Evolutionary conservation across 2,888 invertebrate species (phyloP).

Genomic region (Volucella inanis): DNA sequence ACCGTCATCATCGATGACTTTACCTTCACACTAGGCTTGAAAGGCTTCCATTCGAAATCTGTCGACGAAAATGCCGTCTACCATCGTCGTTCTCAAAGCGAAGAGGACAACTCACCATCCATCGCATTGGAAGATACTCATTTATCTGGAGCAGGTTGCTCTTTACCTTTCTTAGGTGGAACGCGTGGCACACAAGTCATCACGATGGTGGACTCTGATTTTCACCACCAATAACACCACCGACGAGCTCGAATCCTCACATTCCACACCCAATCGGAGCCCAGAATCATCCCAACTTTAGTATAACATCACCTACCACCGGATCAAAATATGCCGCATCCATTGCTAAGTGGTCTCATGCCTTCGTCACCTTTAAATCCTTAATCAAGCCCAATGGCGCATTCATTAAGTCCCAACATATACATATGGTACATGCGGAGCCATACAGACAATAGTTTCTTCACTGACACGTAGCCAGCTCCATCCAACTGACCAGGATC

Average conservation of each 20-base stretch:
- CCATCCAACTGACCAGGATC: conserved; percentile 94
- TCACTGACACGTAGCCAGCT: conserved; percentile 89
- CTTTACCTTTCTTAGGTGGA: conserved; percentile 81
- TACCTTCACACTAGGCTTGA: conserved; percentile 94
- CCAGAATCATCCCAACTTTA: conserved; percentile 81
- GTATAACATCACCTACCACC: conserved; percentile 85
- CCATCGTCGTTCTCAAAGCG: conserved; percentile 92
- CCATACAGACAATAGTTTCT: conserved; percentile 89
- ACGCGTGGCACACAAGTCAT: conserved; percentile 87
- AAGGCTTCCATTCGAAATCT: conserved; percentile 95
- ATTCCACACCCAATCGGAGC: conserved; percentile 87
- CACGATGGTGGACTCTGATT: conserved; percentile 89
- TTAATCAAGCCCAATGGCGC: conserved; percentile 83
- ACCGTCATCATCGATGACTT: conserved; percentile 97
- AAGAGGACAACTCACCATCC: conserved; percentile 98
- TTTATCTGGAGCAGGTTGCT: conserved; percentile 82
- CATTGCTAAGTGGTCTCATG: conserved; percentile 84
- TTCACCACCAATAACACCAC: conserved; percentile 93
- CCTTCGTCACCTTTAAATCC: conserved; percentile 83
- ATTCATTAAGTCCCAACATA: conserved; percentile 85
- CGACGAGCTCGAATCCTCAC: conserved; percentile 92
- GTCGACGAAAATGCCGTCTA: conserved; percentile 95
- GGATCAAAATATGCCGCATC: conserved; percentile 87
- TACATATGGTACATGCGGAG: conserved; percentile 86
- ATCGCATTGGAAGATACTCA: conserved; percentile 85